Conservation (phyloP, 1,140 invertebrate genomes). For the Pygmarrhopalites habei region DNA sequence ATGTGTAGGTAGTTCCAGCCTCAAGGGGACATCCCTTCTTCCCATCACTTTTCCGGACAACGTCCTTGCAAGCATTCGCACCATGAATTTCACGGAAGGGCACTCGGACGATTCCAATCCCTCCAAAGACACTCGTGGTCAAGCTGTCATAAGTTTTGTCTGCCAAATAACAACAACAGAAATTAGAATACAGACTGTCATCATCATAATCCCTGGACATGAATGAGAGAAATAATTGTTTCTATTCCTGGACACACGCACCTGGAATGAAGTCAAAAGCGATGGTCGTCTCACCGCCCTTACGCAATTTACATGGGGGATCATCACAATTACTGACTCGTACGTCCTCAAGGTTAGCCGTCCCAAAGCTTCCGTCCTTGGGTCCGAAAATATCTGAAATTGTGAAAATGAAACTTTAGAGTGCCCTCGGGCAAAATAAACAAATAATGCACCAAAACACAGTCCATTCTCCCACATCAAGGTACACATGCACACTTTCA, state of each 20-base stretch:
- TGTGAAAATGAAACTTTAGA: too few relatives aligned
- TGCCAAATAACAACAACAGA: constrained; percentile 13
- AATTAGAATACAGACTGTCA: too few relatives aligned
- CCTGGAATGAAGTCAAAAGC: constrained; percentile 39
- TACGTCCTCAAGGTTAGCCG: constrained; percentile 36
- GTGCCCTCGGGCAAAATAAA: too few relatives aligned
- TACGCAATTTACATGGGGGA: constrained; percentile 37
- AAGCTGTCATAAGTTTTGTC: constrained; percentile 34
- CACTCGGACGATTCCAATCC: constrained; percentile 36
- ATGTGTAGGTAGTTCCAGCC: constrained; percentile 34
- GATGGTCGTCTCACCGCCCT: constrained; percentile 33
- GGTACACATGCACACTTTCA: too few relatives aligned
- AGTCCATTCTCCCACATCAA: too few relatives aligned
- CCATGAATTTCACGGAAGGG: constrained; percentile 40
- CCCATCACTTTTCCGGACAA: constrained; percentile 23
- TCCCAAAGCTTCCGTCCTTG: constrained; percentile 32
- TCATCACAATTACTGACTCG: constrained; percentile 36
- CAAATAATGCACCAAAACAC: too few relatives aligned
- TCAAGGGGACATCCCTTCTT: constrained; percentile 32
- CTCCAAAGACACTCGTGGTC: constrained; percentile 38
- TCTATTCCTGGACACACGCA: constrained; percentile 23
- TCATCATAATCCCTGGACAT: too few relatives aligned
- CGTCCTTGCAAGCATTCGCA: constrained; percentile 36
- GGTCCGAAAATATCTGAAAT: constrained; percentile 33
- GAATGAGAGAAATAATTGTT: too few relatives aligned